Base-by-base conservation (phyloP, 2,113 vertebrate species). In the Jaculus jaculus region DNA sequence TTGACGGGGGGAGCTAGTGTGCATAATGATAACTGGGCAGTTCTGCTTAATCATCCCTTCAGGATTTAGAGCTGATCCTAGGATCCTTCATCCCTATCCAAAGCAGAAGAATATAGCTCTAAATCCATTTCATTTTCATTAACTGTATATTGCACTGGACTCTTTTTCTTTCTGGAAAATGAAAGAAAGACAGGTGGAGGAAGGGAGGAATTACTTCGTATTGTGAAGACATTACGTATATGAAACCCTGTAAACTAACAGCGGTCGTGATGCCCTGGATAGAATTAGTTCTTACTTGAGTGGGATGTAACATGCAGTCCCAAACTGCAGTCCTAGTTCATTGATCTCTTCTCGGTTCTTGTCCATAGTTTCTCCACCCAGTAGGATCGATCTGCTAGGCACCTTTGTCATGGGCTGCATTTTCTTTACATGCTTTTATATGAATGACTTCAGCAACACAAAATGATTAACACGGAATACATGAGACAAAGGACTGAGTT, bases 401-500 rank as follows among this genome's bases (percentile, higher is more conserved):
- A 28, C 66, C 83, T 90, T 82, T 39, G 54, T 86, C 91, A 81
- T 37, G 58, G 60, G 91, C 80, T 89, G 13, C 30, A 30, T 90
- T 92, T 73, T 89, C 69, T 75, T 81, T 61, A 60, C 23, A 42
- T 60, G 77, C 69, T 92, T 54, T 77, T 4, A 71, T 32, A 61
- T 60, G 47, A 92, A 87, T 72, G 81, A 7, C 90, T 80, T 91
- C 65, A 75, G 91, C 75, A 90, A 30, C 82, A 83, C 26, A 66
- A 65, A 75, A 82, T n/a, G 47, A 72, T 94, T 94, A 93, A 91
- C 34, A 37, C 37, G 79, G 81, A 90, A 42, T 88, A 91, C 34
- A n/a, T 79, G 71, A 93, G 30, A 54, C 84, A 73, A 73, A 92
- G 82, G 87, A 32, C 47, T 87, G 83, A 90, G 18, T 61, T 63